Evolutionary conservation across 2,797 vertebrate genomes (phyloP).

Genomic region (Zenarchopterus dispar): DNA sequence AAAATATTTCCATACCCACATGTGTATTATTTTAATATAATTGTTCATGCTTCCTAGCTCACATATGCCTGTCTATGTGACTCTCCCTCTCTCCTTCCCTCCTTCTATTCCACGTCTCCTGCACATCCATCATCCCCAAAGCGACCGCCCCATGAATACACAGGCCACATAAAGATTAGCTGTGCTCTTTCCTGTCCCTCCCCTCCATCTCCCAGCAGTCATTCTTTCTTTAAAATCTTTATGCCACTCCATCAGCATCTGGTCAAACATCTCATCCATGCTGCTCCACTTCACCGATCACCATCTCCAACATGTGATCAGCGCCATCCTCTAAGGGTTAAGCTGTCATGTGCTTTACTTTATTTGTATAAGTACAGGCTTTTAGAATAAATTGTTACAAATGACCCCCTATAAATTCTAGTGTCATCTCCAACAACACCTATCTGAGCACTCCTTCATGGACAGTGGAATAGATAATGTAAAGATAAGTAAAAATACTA

Average conservation of each 20-base stretch:
- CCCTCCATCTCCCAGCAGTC: constrained; percentile 12
- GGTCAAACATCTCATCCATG: constrained; percentile 42
- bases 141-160: constrained; percentile 44
- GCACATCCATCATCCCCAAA: constrained; percentile 69
- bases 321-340: constrained; percentile 14
- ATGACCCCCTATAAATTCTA: constrained; percentile 13
- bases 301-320: constrained; percentile 29
- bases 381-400: constrained; percentile 32
- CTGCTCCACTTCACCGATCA: constrained; percentile 30
- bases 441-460: constrained; percentile 1
- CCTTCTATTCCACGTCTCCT: constrained; percentile 33
- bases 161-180: constrained; percentile 60
- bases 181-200: constrained; percentile 33
- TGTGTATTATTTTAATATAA: constrained; percentile 26
- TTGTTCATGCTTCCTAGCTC: constrained; percentile 1
- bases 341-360: constrained; percentile 32
- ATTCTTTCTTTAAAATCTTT: constrained; percentile 29
- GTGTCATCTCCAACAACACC: background rate
- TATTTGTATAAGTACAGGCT: constrained; percentile 27
- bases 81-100: constrained; percentile 25
- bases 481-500: background rate
- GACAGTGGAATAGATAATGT: background rate
- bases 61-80: constrained; percentile 29
- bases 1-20: constrained; percentile 21
- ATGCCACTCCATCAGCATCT: constrained; percentile 43